These are phyloP conservation scores for Bucorvus abyssinicus DNA, from an alignment of 2,797 vertebrate genomes.

Conservation along the genomic window DNA sequence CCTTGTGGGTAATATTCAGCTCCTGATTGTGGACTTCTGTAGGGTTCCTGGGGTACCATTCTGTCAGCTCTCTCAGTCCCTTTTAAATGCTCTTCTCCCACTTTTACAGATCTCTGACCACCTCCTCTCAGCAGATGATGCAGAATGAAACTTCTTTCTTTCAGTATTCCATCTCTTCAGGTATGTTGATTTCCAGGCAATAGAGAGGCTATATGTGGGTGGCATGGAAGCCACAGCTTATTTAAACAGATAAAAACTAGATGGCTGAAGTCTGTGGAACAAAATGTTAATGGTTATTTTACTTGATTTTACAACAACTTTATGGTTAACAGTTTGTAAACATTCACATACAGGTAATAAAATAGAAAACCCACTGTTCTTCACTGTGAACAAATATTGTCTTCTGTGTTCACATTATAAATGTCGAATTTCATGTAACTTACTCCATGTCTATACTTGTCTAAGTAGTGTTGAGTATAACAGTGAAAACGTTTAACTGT, in stretches of 20 bases:
- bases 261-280: background rate
- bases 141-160: conserved; percentile 56
- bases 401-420: background rate
- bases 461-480: background rate
- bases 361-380: background rate
- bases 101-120: background rate
- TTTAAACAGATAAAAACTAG: background rate
- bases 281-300: background rate
- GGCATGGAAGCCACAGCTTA: background rate
- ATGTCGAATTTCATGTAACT: background rate
- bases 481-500: background rate
- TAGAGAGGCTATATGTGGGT: background rate
- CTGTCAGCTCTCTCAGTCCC: background rate
- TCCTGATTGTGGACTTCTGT: background rate
- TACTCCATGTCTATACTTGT: background rate
- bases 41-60: background rate
- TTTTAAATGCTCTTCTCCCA: conserved; percentile 49
- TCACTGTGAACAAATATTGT: background rate
- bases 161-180: conserved; percentile 39
- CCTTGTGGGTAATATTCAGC: background rate
- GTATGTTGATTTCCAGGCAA: conserved; percentile 54
- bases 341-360: background rate
- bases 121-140: conserved; percentile 29
- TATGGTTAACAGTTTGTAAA: background rate
- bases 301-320: background rate